Evolutionary conservation across 2,797 vertebrate genomes (phyloP).

Genomic region (Sebastes hubbsi): DNA sequence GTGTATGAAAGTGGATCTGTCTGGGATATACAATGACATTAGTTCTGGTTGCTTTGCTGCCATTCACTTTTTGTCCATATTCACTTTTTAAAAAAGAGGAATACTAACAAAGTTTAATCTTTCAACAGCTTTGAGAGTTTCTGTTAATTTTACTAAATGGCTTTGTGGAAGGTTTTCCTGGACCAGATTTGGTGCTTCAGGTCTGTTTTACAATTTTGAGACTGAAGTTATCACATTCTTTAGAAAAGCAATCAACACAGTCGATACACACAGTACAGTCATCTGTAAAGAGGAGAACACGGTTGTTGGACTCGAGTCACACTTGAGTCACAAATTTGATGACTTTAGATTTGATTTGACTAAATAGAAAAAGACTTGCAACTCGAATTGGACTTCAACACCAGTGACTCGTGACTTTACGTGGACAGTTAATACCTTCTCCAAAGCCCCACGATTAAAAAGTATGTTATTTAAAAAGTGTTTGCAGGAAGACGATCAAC

Average conservation of each 20-base stretch:
- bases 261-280: neutral
- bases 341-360: neutral
- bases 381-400: no score
- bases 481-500: no score
- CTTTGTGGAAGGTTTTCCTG: neutral
- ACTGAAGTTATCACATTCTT: neutral
- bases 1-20: conserved; percentile 5
- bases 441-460: neutral
- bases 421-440: neutral
- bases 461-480: neutral
- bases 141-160: neutral
- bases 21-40: neutral
- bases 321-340: neutral
- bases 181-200: neutral
- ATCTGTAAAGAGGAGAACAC: conserved; percentile 4
- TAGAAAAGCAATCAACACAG: neutral
- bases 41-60: neutral
- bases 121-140: neutral
- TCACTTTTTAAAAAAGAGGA: neutral
- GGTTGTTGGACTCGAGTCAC: neutral
- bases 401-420: neutral
- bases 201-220: neutral
- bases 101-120: neutral
- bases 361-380: neutral
- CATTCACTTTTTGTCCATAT: neutral